Percentiles rank a stretch among this genome's conserved stretches.
phyloP scores from a whole-genome alignment of 2,888 invertebrate genomes.

The Camptogramma bilineatum region DNA sequence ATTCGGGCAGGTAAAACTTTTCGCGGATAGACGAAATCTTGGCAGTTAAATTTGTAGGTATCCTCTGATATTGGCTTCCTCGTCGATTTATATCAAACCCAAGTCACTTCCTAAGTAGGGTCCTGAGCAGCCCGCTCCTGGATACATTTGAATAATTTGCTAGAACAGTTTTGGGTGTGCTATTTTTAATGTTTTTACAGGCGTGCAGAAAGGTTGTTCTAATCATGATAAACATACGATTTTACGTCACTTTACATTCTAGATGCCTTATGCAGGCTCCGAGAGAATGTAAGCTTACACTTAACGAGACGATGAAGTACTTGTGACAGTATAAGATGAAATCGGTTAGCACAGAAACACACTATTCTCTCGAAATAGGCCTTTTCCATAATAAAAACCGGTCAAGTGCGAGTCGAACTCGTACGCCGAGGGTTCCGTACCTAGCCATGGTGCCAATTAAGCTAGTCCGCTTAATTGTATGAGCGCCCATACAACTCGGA shows the following conservation, averaged over 20 bases:
- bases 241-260: too few species aligned
- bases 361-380: too few species aligned
- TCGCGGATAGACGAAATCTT: conserved; percentile 28
- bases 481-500: too few species aligned
- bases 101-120: conserved; percentile 33
- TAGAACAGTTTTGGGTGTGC: conserved; percentile 32
- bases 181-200: conserved; percentile 37
- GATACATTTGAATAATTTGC: conserved; percentile 44
- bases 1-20: conserved; percentile 23
- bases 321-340: too few species aligned
- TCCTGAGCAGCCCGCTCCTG: conserved; percentile 22
- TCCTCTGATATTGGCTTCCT: conserved; percentile 27
- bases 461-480: too few species aligned
- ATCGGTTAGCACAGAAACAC: too few species aligned
- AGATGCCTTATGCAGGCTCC: neutral
- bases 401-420: too few species aligned
- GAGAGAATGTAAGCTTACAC: neutral
- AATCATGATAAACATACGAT: conserved; percentile 4
- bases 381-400: too few species aligned
- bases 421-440: too few species aligned
- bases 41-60: conserved; percentile 24
- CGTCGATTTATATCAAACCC: conserved; percentile 33
- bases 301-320: too few species aligned
- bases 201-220: conserved; percentile 28
- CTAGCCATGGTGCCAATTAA: too few species aligned